These are phyloP conservation scores for Danaus melanippus DNA, from an alignment of 1,140 invertebrate species.

Conservation along the genomic window DNA sequence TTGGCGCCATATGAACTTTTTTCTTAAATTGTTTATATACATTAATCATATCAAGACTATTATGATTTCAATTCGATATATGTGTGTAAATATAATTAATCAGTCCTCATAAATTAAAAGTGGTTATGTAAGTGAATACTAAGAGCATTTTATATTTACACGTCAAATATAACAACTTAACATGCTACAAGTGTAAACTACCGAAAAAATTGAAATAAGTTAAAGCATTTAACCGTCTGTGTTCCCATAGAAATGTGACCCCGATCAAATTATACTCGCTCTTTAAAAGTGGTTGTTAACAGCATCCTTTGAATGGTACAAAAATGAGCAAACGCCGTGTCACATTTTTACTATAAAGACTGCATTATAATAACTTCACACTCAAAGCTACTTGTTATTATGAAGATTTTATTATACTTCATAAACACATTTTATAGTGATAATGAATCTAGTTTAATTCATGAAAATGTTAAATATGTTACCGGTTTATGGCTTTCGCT, in stretches of 20 bases:
- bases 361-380: constrained; percentile 63
- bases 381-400: constrained; percentile 37
- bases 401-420: constrained; percentile 44
- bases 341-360: constrained; percentile 51
- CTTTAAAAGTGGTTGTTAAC: constrained; percentile 70
- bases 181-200: not conserved
- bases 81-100: too few species aligned
- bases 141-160: too few species aligned
- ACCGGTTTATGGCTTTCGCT: constrained; percentile 7
- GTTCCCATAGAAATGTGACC: constrained; percentile 68
- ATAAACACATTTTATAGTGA: constrained; percentile 43
- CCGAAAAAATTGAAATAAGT: constrained; percentile 16
- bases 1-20: too few species aligned
- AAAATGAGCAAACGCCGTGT: constrained; percentile 66
- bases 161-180: too few species aligned
- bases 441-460: constrained; percentile 35
- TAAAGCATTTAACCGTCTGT: constrained; percentile 26
- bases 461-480: constrained; percentile 35
- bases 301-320: constrained; percentile 64
- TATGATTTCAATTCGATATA: too few species aligned
- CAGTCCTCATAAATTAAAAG: not conserved
- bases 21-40: too few species aligned
- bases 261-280: constrained; percentile 68
- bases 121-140: too few species aligned
- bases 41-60: too few species aligned